Conservation (phyloP, 2,113 vertebrate species). For the Gadus chalcogrammus region DNA sequence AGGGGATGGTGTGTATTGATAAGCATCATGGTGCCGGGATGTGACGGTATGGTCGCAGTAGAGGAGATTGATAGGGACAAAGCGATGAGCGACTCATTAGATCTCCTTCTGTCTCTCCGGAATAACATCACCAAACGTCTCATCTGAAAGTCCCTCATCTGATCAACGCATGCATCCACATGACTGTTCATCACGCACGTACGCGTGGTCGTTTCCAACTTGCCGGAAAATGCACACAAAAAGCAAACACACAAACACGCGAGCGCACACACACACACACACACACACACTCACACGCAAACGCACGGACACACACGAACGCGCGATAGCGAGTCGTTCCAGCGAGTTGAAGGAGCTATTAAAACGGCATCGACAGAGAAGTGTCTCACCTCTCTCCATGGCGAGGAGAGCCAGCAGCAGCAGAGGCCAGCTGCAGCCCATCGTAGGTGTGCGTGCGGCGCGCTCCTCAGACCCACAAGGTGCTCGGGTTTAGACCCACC, state of each 20-base stretch:
- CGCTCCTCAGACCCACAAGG: slow-evolving; percentile 48
- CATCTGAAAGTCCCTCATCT: slow-evolving; percentile 1
- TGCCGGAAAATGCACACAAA: no score
- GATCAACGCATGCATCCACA: background rate
- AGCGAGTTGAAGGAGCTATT: no score
- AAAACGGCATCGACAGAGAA: slow-evolving; percentile 19
- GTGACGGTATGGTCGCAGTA: background rate
- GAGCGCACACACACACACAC: no score
- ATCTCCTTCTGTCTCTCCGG: slow-evolving; percentile 27
- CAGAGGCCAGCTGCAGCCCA: slow-evolving; percentile 55
- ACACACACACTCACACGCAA: no score
- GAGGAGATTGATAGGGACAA: slow-evolving; percentile 54
- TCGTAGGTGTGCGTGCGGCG: slow-evolving; percentile 44
- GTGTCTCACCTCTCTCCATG: slow-evolving; percentile 74
- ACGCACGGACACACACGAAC: no score
- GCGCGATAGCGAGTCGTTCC: no score
- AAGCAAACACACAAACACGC: no score
- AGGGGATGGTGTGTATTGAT: background rate
- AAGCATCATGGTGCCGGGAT: background rate
- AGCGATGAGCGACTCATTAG: slow-evolving; percentile 41
- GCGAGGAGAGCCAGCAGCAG: slow-evolving; percentile 66
- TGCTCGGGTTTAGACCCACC: slow-evolving; percentile 55
- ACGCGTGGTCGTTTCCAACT: no score
- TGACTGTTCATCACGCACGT: background rate
- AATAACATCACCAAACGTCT: slow-evolving; percentile 10